Percentiles rank a stretch among this genome's conserved stretches.
These are phyloP conservation scores for Sparus aurata DNA, from an alignment of 2,797 vertebrate species.

Conservation along the genomic window DNA sequence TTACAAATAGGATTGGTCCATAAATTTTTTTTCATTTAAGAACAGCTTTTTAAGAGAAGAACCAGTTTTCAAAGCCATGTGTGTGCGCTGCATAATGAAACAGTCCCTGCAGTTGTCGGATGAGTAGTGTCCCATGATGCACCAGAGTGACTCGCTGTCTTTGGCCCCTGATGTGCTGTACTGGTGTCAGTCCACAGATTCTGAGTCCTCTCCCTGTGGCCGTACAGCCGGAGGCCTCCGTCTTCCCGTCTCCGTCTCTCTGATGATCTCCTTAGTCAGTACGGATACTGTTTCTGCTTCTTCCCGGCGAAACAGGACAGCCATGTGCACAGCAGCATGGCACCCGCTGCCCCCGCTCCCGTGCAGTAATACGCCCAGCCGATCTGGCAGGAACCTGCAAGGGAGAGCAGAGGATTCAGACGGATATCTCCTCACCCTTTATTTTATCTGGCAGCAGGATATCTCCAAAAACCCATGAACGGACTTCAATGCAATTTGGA, in stretches of 20 bases:
- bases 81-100: slow-evolving; percentile 75
- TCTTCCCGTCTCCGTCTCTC: slow-evolving; percentile 29
- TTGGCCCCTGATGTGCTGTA: slow-evolving; percentile 76
- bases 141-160: slow-evolving; percentile 64
- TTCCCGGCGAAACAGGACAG: slow-evolving; percentile 97
- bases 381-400: slow-evolving; percentile 93
- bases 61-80: slow-evolving; percentile 65
- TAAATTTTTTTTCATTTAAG: slow-evolving; percentile 69
- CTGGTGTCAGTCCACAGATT: slow-evolving; percentile 62
- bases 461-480: slow-evolving; percentile 17
- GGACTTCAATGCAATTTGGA: slow-evolving; percentile 25
- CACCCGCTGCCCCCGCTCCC: slow-evolving; percentile 89
- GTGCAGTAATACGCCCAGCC: slow-evolving; percentile 99
- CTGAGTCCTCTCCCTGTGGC: slow-evolving; percentile 65
- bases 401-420: slow-evolving; percentile 33
- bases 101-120: slow-evolving; percentile 82
- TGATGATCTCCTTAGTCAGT: slow-evolving; percentile 85
- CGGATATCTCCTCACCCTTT: neutral
- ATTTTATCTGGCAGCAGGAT: slow-evolving; percentile 32
- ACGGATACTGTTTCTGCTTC: slow-evolving; percentile 98
- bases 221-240: slow-evolving; percentile 42
- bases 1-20: slow-evolving; percentile 82
- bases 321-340: slow-evolving; percentile 96
- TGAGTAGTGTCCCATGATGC: slow-evolving; percentile 72
- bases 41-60: slow-evolving; percentile 67